Evolutionary conservation across 1,140 invertebrate genomes (phyloP).

Genomic region (Drosophila serrata): DNA sequence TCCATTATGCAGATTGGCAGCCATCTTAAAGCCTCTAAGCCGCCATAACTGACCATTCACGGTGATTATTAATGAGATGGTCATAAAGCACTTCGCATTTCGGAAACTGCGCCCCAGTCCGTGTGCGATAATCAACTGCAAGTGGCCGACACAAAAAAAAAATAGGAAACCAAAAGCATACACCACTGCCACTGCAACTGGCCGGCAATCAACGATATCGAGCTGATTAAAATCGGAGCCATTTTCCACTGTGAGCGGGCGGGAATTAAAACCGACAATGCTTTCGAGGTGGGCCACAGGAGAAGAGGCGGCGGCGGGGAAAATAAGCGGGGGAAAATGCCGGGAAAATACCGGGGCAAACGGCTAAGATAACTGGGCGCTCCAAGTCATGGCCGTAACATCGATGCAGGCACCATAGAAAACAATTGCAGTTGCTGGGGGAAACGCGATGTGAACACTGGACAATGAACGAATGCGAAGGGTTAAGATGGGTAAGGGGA

Average conservation of each 20-base stretch:
- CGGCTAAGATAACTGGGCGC: constrained; percentile 55
- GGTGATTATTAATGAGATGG: constrained; percentile 32
- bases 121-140: constrained; percentile 58
- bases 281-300: neutral
- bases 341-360: constrained; percentile 8
- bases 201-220: constrained; percentile 61
- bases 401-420: constrained; percentile 63
- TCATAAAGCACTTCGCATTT: constrained; percentile 19
- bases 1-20: neutral
- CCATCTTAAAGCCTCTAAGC: constrained; percentile 11
- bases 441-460: constrained; percentile 22
- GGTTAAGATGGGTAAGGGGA: neutral
- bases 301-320: too few relatives aligned
- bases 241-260: constrained; percentile 41
- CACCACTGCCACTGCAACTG: constrained; percentile 5
- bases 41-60: neutral
- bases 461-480: constrained; percentile 45
- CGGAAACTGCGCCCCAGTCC: constrained; percentile 14
- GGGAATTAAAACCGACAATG: constrained; percentile 61
- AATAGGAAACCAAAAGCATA: constrained; percentile 3
- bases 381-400: constrained; percentile 68
- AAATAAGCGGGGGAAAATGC: neutral
- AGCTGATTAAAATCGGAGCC: constrained; percentile 74
- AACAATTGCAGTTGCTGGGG: constrained; percentile 67
- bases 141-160: constrained; percentile 26